Base-by-base conservation (phyloP, 2,888 invertebrate species). In the Mesorhabditis belari region DNA sequence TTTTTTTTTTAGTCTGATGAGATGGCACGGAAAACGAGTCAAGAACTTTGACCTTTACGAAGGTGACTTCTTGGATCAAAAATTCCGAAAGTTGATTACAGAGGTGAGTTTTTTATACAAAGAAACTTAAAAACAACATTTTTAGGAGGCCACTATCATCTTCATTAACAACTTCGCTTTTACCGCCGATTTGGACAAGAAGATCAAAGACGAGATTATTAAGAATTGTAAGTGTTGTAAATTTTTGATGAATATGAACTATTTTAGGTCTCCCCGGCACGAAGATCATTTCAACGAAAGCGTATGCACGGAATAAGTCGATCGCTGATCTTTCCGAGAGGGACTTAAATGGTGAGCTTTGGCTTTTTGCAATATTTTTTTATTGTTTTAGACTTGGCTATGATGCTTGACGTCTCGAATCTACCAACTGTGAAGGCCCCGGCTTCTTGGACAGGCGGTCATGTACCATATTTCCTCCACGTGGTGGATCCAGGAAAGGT, bases 141-240 rank as follows among this genome's bases (percentile, higher is more conserved):
- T 54, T 3, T 60, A 76, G 57, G 77, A 80, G 54, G 79, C 75
- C 70, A 85, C 85, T 44, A 89, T 98, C 80, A 92, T 98, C 66
- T 99, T 98, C 85, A 96, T 98, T 49, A 98, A 98, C 85, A 98
- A 98, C 86, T 99, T 93, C 85, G 98, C 96, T 50, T 99, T 99
- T 83, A 94, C 94, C 12, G 94, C 98, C 26, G 88, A 89, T 70
- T 93, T 98, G 27, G 96, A 98, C 85, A 93, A 96, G 83, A 77
- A 82, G 77, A 79, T 85, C 60, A 84, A 83, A 67, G 69, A 55
- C 26, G 66, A 82, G 56, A 75, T 84, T 55, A 82, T 85, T 73
- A 79, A 81, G 57, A 83, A 84, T 75, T 52, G 77, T 55, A 82
- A n/a, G n/a, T n/a, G n/a, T n/a, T n/a, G n/a, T n/a, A n/a, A n/a